Conservation (phyloP, 1,140 invertebrate genomes). For the Xylocopa sonorina region DNA sequence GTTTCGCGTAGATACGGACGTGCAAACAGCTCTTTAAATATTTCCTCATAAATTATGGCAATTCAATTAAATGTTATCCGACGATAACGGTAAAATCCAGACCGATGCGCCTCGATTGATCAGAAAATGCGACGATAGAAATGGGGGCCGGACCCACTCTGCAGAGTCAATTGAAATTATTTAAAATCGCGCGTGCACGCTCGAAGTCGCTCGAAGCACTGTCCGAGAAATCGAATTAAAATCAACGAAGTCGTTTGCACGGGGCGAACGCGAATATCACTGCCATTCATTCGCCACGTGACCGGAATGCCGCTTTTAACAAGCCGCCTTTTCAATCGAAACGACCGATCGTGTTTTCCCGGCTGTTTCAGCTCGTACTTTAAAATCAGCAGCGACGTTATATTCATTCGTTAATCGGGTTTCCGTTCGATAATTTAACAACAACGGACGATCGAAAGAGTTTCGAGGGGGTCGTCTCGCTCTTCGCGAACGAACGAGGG, state of each 20-base stretch:
- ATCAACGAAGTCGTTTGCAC: slow-evolving; percentile 25
- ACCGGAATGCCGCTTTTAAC: slow-evolving; percentile 29
- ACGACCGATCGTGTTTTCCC: no score
- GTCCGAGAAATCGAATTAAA: slow-evolving; percentile 34
- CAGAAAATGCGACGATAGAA: no score
- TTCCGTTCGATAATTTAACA: no score
- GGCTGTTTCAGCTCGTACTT: neutral
- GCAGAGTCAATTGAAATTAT: neutral
- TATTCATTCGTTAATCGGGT: no score
- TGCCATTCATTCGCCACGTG: slow-evolving; percentile 32
- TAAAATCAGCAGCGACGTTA: neutral
- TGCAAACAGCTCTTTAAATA: neutral
- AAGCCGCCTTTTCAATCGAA: neutral
- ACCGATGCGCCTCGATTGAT: neutral
- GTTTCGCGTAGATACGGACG: neutral
- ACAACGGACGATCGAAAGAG: no score
- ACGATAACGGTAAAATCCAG: neutral
- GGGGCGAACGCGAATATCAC: slow-evolving; percentile 6
- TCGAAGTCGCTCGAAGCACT: no score
- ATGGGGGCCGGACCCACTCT: no score
- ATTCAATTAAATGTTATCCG: neutral
- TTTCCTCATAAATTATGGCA: neutral
- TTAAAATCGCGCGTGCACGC: neutral
- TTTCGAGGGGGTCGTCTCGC: no score
- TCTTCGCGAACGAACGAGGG: no score